phyloP scores from a whole-genome alignment of 2,888 invertebrate genomes.

The Mesorhabditis belari region DNA sequence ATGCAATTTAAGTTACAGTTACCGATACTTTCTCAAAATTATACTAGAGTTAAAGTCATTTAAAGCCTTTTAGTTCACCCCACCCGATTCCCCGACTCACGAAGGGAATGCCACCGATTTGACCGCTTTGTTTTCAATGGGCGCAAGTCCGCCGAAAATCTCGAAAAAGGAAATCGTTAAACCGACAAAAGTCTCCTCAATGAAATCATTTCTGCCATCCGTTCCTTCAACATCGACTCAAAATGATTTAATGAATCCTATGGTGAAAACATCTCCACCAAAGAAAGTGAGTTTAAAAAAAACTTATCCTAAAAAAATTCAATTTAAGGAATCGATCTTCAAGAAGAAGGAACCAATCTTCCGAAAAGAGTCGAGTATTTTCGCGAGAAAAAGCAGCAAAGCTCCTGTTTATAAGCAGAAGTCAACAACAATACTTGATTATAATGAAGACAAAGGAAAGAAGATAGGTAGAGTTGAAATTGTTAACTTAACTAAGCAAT shows the following conservation, averaged over 20 bases:
- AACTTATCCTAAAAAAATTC: background rate
- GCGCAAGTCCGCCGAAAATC: background rate
- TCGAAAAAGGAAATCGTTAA: background rate
- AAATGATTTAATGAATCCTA: no score
- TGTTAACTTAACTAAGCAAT: background rate
- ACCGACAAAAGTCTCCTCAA: background rate
- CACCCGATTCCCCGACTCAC: slow-evolving; percentile 32
- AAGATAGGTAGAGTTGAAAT: background rate
- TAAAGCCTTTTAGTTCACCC: slow-evolving; percentile 33
- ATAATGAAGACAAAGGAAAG: slow-evolving; percentile 3
- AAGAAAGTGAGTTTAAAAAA: no score
- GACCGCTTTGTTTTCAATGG: slow-evolving; percentile 5
- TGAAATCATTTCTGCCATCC: background rate
- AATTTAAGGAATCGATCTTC: background rate
- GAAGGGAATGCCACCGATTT: slow-evolving; percentile 7
- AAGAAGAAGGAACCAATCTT: background rate
- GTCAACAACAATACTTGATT: slow-evolving; percentile 3
- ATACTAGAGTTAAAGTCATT: no score
- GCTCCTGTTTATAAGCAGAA: slow-evolving; percentile 37
- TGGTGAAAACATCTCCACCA: no score
- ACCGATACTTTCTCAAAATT: background rate
- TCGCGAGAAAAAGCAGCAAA: slow-evolving; percentile 5
- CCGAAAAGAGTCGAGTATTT: background rate
- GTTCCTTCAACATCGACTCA: no score
- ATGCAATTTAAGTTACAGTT: no score